A percentile compares a stretch with the other conserved stretches of the same genome.
Evolutionary conservation across 2,797 vertebrate species (phyloP).

Genomic region (Hoplostethus mediterraneus): DNA sequence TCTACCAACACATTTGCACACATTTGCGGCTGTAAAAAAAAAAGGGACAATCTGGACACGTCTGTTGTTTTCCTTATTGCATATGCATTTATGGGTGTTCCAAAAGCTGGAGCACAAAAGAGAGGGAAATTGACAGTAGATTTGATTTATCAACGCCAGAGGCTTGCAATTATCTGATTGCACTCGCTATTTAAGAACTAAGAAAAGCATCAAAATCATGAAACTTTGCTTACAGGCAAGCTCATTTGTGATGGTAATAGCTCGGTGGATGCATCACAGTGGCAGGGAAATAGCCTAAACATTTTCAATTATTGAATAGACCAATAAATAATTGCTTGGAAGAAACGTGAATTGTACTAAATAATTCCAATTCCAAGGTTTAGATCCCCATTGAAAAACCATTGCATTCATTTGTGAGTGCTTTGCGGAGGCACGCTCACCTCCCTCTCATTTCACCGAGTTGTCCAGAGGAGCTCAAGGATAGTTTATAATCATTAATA

Average conservation of each 20-base stretch:
- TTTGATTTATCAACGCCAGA: conserved; percentile 32
- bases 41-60: rapidly evolving
- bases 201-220: neutral
- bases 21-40: neutral
- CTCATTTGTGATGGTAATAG: neutral
- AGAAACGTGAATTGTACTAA: too few relatives aligned
- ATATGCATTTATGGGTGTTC: neutral
- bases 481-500: too few relatives aligned
- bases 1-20: neutral
- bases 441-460: too few relatives aligned
- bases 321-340: too few relatives aligned
- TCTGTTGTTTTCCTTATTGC: neutral
- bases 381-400: neutral
- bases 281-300: neutral
- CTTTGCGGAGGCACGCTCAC: too few relatives aligned
- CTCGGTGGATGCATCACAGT: neutral
- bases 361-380: too few relatives aligned
- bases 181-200: conserved; percentile 14
- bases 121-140: conserved; percentile 15
- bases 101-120: neutral
- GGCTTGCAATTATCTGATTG: conserved; percentile 38
- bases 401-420: too few relatives aligned
- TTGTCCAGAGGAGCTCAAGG: too few relatives aligned
- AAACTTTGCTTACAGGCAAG: neutral
- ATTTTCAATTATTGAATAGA: neutral